Evolutionary conservation across 2,888 invertebrate species (phyloP).

Genomic region (Chrysolina oricalcia): DNA sequence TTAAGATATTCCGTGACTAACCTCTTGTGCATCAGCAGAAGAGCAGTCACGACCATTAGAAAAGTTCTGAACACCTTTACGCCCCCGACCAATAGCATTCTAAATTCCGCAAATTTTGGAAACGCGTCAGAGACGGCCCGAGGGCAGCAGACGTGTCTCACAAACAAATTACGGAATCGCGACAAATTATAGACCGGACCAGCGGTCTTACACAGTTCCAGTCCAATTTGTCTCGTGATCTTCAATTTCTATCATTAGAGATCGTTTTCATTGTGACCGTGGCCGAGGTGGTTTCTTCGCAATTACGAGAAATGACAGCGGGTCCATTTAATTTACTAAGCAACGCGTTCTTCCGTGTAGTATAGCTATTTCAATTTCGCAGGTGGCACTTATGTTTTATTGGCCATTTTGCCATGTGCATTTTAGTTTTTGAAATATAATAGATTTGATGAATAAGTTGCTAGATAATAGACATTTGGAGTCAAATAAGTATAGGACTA

Average conservation of each 20-base stretch:
- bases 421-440: conserved; percentile 1
- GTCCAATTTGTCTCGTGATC: conserved; percentile 57
- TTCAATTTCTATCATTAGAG: conserved; percentile 61
- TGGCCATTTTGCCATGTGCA: conserved; percentile 37
- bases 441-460: too few species aligned
- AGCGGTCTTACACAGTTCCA: conserved; percentile 45
- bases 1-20: not conserved
- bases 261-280: conserved; percentile 50
- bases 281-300: conserved; percentile 16
- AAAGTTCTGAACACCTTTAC: not conserved
- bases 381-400: conserved; percentile 46
- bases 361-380: conserved; percentile 42
- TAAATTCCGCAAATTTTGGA: conserved; percentile 39
- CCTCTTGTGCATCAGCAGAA: too few species aligned
- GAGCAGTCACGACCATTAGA: not conserved
- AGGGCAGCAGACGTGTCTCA: conserved; percentile 48
- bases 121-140: conserved; percentile 37
- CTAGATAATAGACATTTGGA: too few species aligned
- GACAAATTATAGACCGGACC: conserved; percentile 59
- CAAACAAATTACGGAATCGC: conserved; percentile 60
- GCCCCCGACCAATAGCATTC: not conserved
- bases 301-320: conserved; percentile 57
- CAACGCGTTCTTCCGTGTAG: conserved; percentile 37
- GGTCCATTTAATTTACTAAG: conserved; percentile 53
- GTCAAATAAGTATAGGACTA: too few species aligned